A percentile compares a stretch with the other conserved stretches of the same genome.
Conservation (phyloP, 2,797 vertebrate genomes). For the Ptychadena robeensis region DNA sequence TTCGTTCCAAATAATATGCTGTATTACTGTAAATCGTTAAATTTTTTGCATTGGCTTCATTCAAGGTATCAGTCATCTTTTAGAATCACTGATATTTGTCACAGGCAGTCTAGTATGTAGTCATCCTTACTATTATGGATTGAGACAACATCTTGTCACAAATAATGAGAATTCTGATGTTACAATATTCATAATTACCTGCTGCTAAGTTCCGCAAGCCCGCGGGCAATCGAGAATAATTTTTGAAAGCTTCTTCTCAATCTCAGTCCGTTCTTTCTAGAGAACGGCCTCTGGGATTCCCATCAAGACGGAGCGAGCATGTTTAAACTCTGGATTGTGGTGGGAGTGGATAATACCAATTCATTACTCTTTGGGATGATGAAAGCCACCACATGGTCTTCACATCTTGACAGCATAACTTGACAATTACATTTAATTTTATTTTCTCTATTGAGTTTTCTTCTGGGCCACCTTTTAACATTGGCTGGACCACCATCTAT, state of each 20-base stretch:
- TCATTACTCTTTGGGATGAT: slow-evolving; percentile 32
- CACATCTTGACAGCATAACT: slow-evolving; percentile 40
- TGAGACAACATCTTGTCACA: slow-evolving; percentile 45
- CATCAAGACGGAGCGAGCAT: background rate
- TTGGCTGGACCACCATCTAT: slow-evolving; percentile 37
- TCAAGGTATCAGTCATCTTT: background rate
- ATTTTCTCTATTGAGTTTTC: slow-evolving; percentile 33
- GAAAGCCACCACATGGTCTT: background rate
- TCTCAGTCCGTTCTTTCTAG: slow-evolving; percentile 28
- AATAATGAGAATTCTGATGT: slow-evolving; percentile 43
- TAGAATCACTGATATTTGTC: background rate
- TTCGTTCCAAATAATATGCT: background rate
- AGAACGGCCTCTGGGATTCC: slow-evolving; percentile 26
- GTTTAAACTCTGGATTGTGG: background rate
- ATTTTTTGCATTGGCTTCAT: background rate
- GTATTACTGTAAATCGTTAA: background rate
- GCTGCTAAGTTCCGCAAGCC: slow-evolving; percentile 43
- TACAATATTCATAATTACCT: slow-evolving; percentile 43
- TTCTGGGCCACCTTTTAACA: slow-evolving; percentile 1
- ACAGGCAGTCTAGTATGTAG: background rate
- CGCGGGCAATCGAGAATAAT: slow-evolving; percentile 24
- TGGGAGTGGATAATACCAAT: slow-evolving; percentile 16
- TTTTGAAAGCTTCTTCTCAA: slow-evolving; percentile 13
- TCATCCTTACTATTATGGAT: slow-evolving; percentile 21
- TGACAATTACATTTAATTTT: slow-evolving; percentile 34